A percentile compares a stretch with the other conserved stretches of the same genome.
Evolutionary conservation across 1,140 invertebrate genomes (phyloP).

Genomic region (Drosophila malerkotliana): DNA sequence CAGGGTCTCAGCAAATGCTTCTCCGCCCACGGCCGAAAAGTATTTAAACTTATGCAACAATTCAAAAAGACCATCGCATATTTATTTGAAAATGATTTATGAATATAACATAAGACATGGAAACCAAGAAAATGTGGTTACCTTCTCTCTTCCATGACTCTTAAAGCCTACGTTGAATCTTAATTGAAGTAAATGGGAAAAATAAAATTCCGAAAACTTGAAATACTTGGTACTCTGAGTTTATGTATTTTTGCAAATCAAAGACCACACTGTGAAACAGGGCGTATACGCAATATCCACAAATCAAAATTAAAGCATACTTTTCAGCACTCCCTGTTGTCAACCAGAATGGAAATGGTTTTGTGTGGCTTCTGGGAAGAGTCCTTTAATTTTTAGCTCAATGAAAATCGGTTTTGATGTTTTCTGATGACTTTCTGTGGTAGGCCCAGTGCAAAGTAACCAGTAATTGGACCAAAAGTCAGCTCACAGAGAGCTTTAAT

Average conservation of each 20-base stretch:
- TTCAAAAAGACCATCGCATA: slow-evolving; percentile 48
- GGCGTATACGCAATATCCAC: slow-evolving; percentile 38
- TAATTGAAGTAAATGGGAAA: slow-evolving; percentile 32
- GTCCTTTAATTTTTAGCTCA: slow-evolving; percentile 7
- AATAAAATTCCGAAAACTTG: slow-evolving; percentile 1
- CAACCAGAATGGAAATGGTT: slow-evolving; percentile 1
- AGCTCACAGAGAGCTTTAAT: no score
- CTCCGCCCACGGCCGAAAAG: slow-evolving; percentile 31
- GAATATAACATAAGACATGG: slow-evolving; percentile 47
- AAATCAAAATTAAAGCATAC: slow-evolving; percentile 27
- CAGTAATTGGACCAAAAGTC: neutral
- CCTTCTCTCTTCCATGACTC: neutral
- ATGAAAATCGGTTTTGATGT: neutral
- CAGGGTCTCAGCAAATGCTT: neutral
- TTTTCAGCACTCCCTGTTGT: slow-evolving; percentile 9
- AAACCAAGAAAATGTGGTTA: slow-evolving; percentile 22
- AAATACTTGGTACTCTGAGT: neutral
- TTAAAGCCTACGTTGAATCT: slow-evolving; percentile 14
- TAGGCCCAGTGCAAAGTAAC: no score
- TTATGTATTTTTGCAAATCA: neutral
- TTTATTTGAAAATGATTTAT: slow-evolving; percentile 63
- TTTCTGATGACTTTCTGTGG: neutral
- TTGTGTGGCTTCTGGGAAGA: slow-evolving; percentile 20
- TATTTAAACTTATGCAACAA: slow-evolving; percentile 65
- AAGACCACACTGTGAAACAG: slow-evolving; percentile 3